phyloP scores from a whole-genome alignment of 2,888 invertebrate species.

The Paralinhomoeus sp. region DNA sequence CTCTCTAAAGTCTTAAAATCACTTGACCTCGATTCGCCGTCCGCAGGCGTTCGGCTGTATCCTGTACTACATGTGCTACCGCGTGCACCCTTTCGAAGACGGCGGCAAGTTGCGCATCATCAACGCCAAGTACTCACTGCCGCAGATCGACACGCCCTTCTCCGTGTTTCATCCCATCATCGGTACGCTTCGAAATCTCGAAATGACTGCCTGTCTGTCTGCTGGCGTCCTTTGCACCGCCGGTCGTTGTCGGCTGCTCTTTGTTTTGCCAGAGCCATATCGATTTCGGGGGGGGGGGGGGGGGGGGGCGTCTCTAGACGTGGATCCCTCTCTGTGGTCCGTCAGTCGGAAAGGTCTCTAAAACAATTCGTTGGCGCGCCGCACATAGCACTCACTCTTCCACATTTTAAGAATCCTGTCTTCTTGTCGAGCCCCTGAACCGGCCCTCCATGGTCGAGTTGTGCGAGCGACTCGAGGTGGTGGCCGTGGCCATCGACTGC shows the following conservation, averaged over 20 bases:
- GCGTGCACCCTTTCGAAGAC: constrained; percentile 90
- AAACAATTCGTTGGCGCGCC: too few relatives aligned
- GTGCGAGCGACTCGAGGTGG: constrained; percentile 60
- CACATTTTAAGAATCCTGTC: constrained; percentile 27
- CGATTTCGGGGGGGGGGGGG: too few relatives aligned
- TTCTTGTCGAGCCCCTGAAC: constrained; percentile 47
- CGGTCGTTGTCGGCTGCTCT: too few relatives aligned
- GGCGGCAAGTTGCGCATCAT: constrained; percentile 72
- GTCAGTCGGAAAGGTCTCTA: too few relatives aligned
- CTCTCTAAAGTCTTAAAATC: too few relatives aligned
- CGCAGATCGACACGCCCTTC: constrained; percentile 52
- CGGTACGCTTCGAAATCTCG: constrained; percentile 43
- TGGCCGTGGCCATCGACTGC: constrained; percentile 61
- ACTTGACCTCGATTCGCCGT: too few relatives aligned
- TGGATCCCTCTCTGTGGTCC: too few relatives aligned
- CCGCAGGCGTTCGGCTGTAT: constrained; percentile 66
- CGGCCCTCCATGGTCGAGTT: constrained; percentile 54
- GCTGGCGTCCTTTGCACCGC: too few relatives aligned
- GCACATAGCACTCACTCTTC: neutral
- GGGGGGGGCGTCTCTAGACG: too few relatives aligned
- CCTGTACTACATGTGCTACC: constrained; percentile 66
- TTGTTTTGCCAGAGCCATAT: too few relatives aligned
- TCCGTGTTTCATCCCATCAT: constrained; percentile 69
- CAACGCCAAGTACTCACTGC: constrained; percentile 75
- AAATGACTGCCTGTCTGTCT: too few relatives aligned